Evolutionary conservation across 2,888 invertebrate species (phyloP).

Genomic region (Hypselothyrea guttata): DNA sequence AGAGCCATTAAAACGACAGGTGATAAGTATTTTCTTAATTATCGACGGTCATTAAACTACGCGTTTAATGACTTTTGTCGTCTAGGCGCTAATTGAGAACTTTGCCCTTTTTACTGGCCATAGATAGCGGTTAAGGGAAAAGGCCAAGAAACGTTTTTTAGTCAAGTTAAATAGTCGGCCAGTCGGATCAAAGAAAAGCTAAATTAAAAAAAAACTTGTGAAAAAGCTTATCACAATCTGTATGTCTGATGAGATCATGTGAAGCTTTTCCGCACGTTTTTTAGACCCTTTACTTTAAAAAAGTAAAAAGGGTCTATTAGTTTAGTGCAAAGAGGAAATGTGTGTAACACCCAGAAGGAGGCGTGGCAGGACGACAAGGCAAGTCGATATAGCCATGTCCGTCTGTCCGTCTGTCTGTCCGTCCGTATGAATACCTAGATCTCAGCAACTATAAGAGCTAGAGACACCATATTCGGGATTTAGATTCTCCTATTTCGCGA

Average conservation of each 20-base stretch:
- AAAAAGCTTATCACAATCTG: constrained; percentile 17
- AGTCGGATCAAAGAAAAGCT: constrained; percentile 7
- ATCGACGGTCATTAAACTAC: constrained; percentile 31
- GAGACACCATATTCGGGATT: too few species aligned
- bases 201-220: constrained; percentile 6
- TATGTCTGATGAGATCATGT: constrained; percentile 61
- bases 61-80: constrained; percentile 28
- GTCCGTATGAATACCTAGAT: too few species aligned
- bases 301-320: too few species aligned
- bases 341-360: too few species aligned
- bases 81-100: constrained; percentile 8
- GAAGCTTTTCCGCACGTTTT: constrained; percentile 21
- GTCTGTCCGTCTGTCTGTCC: too few species aligned
- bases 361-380: too few species aligned
- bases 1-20: constrained; percentile 1
- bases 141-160: not conserved
- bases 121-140: not conserved
- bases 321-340: too few species aligned
- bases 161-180: constrained; percentile 12
- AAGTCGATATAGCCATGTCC: too few species aligned
- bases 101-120: constrained; percentile 10
- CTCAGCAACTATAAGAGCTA: too few species aligned
- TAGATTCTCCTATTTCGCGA: too few species aligned
- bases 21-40: constrained; percentile 17
- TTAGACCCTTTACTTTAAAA: too few species aligned